Percentiles rank a stretch among this genome's conserved stretches.
Conservation (phyloP, 2,113 vertebrate species). For the Heliornis fulica region DNA sequence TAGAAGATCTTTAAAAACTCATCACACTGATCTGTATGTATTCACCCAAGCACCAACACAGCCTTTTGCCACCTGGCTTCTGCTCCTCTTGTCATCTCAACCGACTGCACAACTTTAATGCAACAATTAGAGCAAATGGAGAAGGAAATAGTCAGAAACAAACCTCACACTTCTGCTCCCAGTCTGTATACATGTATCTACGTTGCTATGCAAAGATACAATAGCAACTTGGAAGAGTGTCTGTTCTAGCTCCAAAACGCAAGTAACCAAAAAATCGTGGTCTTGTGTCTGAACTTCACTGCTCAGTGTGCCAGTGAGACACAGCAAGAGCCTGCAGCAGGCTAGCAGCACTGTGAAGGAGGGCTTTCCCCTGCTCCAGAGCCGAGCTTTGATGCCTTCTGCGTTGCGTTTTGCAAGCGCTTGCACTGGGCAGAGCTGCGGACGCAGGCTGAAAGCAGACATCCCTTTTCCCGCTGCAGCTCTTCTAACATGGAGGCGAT, state of each 20-base stretch:
- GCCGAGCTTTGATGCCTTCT: neutral
- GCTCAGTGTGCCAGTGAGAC: neutral
- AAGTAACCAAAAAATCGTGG: neutral
- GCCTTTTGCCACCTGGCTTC: neutral
- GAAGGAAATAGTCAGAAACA: neutral
- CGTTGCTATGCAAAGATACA: neutral
- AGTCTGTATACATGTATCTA: neutral
- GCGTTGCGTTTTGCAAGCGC: neutral
- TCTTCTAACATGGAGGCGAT: accelerated
- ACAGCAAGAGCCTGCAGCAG: neutral
- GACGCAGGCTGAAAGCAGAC: neutral
- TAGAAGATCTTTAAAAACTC: neutral
- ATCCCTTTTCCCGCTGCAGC: neutral
- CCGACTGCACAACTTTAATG: neutral
- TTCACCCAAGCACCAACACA: accelerated
- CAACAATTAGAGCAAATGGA: neutral
- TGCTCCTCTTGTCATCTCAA: neutral
- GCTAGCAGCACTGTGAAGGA: neutral
- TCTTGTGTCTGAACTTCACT: neutral
- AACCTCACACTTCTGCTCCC: neutral
- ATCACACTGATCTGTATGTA: neutral
- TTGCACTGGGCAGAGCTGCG: neutral
- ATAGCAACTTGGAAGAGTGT: neutral
- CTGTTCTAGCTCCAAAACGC: neutral
- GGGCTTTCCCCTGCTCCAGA: neutral